Evolutionary conservation across 1,140 invertebrate species (phyloP).

Genomic region (Aradophagus sp.): DNA sequence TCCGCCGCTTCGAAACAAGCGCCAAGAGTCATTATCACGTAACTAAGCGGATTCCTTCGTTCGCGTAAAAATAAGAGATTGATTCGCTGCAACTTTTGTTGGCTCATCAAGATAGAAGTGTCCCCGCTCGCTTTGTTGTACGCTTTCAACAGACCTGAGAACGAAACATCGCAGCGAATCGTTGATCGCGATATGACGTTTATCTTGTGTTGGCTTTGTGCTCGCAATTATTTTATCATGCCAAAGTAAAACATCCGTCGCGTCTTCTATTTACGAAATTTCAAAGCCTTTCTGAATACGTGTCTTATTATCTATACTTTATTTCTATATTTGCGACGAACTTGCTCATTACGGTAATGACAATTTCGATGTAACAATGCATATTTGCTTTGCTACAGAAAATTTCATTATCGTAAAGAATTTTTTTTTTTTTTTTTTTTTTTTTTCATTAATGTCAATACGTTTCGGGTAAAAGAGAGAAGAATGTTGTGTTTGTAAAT

Average conservation of each 20-base stretch:
- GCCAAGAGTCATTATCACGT: conserved; percentile 8
- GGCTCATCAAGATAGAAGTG: conserved; percentile 33
- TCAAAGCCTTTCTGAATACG: too few relatives aligned
- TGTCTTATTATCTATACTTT: too few relatives aligned
- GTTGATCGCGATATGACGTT: conserved; percentile 9
- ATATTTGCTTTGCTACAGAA: too few relatives aligned
- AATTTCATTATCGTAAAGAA: too few relatives aligned
- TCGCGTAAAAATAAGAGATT: conserved; percentile 28
- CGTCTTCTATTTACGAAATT: neutral
- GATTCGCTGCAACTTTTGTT: conserved; percentile 25
- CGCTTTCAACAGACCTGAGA: conserved; percentile 11
- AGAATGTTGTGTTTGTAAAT: too few relatives aligned
- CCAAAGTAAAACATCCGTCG: neutral
- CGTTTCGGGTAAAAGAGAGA: too few relatives aligned
- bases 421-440: too few relatives aligned
- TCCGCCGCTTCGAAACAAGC: conserved; percentile 8
- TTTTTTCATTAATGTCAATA: too few relatives aligned
- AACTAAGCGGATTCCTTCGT: conserved; percentile 22
- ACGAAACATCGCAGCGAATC: conserved; percentile 23
- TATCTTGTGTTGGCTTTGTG: conserved; percentile 3
- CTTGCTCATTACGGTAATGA: too few relatives aligned
- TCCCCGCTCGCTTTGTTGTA: conserved; percentile 28
- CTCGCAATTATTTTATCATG: conserved; percentile 20
- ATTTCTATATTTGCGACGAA: too few relatives aligned
- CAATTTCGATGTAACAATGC: too few relatives aligned